Conservation (phyloP, 2,888 invertebrate species). For the Cactoblastis cactorum region DNA sequence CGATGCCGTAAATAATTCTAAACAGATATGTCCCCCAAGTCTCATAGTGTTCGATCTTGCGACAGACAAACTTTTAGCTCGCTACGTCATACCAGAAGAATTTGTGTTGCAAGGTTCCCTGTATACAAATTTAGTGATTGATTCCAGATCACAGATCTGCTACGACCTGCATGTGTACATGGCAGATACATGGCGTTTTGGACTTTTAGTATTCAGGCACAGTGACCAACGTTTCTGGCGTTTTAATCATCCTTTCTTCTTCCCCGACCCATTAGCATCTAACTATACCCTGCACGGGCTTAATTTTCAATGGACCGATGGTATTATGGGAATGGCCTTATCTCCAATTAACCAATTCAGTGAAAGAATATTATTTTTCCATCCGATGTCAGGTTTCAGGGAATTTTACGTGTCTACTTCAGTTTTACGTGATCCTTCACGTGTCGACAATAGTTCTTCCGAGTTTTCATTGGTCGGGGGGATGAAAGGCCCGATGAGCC, state of each 20-base stretch:
- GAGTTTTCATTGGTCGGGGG: slow-evolving; percentile 62
- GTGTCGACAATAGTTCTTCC: slow-evolving; percentile 46
- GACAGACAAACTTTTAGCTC: slow-evolving; percentile 81
- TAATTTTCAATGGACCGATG: slow-evolving; percentile 90
- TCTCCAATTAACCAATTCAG: slow-evolving; percentile 72
- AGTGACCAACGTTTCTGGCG: slow-evolving; percentile 79
- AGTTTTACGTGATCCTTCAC: slow-evolving; percentile 79
- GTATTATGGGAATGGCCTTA: slow-evolving; percentile 86
- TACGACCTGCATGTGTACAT: slow-evolving; percentile 83
- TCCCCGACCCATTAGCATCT: slow-evolving; percentile 85
- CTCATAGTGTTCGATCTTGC: slow-evolving; percentile 85
- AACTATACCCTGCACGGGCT: slow-evolving; percentile 86
- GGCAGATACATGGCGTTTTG: slow-evolving; percentile 85
- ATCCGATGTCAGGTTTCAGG: slow-evolving; percentile 89
- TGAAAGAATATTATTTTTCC: slow-evolving; percentile 86
- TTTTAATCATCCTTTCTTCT: slow-evolving; percentile 84
- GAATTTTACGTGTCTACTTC: slow-evolving; percentile 87
- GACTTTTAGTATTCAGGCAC: slow-evolving; percentile 81
- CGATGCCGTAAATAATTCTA: slow-evolving; percentile 81
- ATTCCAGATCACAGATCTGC: slow-evolving; percentile 79
- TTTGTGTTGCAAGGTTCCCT: slow-evolving; percentile 83
- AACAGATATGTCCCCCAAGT: slow-evolving; percentile 86
- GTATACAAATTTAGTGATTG: slow-evolving; percentile 83
- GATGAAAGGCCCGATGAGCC: slow-evolving; percentile 81
- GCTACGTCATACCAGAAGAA: slow-evolving; percentile 82